Evolutionary conservation across 2,797 vertebrate species (phyloP).

Genomic region (Hydrophis major): DNA sequence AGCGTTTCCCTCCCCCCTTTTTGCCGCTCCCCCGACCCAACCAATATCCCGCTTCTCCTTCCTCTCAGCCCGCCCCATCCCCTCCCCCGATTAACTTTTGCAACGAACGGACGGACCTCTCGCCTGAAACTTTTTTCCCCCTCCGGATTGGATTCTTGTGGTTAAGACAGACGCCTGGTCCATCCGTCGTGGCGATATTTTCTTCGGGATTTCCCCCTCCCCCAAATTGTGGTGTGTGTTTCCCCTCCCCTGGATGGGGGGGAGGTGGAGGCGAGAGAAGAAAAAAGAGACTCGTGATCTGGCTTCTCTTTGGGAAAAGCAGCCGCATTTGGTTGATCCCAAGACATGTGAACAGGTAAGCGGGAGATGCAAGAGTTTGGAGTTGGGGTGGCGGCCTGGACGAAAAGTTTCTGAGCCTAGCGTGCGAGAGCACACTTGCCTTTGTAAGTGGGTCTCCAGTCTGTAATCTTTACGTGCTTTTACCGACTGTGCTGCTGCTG

Average conservation of each 20-base stretch:
- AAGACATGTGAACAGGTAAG: constrained; percentile 24
- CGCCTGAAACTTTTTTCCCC: not conserved
- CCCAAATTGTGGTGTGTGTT: not conserved
- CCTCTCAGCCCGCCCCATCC: not conserved
- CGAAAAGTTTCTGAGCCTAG: not conserved
- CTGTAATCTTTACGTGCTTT: not conserved
- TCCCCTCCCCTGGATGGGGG: too few relatives aligned
- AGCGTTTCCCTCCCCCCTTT: not conserved
- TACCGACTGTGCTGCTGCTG: fast-evolving
- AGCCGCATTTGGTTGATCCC: not conserved
- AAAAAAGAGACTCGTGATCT: not conserved
- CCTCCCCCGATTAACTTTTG: not conserved
- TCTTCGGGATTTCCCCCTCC: not conserved
- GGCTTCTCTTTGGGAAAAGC: not conserved
- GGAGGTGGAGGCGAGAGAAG: not conserved
- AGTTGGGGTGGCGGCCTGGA: not conserved
- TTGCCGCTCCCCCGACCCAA: not conserved
- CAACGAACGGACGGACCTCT: too few relatives aligned
- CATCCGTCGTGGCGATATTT: not conserved
- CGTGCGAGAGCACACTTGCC: constrained; percentile 7
- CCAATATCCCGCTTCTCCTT: too few relatives aligned
- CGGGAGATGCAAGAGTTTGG: not conserved
- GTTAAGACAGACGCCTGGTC: constrained; percentile 14
- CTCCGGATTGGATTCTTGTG: not conserved
- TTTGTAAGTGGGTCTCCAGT: not conserved